Evolutionary conservation across 2,113 vertebrate species (phyloP).

Genomic region (Callopanchax toddi): DNA sequence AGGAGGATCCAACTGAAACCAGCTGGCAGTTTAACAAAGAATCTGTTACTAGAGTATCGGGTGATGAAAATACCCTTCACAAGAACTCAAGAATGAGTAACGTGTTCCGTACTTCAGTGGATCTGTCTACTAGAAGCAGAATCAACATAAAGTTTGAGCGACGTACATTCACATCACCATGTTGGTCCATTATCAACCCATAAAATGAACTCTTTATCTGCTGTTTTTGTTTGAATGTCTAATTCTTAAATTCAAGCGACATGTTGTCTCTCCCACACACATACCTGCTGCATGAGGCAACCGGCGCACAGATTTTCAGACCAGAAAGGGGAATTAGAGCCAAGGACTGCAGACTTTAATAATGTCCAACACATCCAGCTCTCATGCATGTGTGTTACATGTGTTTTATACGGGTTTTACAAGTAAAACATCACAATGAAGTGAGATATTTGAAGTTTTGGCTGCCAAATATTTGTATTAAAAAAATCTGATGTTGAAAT

Average conservation of each 20-base stretch:
- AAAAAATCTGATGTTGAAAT: neutral
- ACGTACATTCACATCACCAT: neutral
- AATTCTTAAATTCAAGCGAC: constrained; percentile 6
- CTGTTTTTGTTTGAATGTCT: constrained; percentile 27
- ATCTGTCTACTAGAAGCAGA: constrained; percentile 1
- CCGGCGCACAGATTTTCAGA: neutral
- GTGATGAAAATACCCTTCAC: constrained; percentile 8
- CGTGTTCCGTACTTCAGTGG: neutral
- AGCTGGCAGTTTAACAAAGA: constrained; percentile 26
- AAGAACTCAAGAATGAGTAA: constrained; percentile 5
- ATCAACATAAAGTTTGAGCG: neutral
- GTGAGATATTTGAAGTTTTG: neutral
- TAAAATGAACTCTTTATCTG: constrained; percentile 20
- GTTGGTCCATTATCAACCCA: constrained; percentile 18
- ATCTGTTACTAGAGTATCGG: constrained; percentile 20
- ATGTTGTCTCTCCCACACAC: constrained; percentile 1
- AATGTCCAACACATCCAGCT: constrained; percentile 22
- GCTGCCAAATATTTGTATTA: neutral
- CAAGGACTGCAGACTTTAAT: constrained; percentile 1
- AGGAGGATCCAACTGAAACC: constrained; percentile 29
- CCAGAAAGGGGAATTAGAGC: constrained; percentile 7
- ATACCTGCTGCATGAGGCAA: constrained; percentile 4
- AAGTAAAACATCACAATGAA: no score
- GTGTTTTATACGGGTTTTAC: neutral
- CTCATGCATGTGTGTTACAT: neutral